Evolutionary conservation across 2,113 vertebrate species (phyloP).

Genomic region (Pogonocichla stellata): DNA sequence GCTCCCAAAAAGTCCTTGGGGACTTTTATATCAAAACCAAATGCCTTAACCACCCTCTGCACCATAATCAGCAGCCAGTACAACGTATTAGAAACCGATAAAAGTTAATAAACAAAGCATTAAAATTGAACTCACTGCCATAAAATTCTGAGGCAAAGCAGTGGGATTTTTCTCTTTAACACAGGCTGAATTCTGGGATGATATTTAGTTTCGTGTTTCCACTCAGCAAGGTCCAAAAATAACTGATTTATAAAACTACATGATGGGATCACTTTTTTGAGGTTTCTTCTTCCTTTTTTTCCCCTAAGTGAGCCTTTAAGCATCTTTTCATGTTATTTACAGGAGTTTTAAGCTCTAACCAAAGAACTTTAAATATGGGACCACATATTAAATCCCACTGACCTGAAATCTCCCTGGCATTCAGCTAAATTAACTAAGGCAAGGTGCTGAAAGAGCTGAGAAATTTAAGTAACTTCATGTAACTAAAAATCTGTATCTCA

Average conservation of each 20-base stretch:
- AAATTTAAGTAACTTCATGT: neutral
- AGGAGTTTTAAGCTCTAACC: neutral
- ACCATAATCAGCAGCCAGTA: neutral
- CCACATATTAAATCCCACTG: neutral
- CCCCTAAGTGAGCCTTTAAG: neutral
- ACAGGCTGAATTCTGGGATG: neutral
- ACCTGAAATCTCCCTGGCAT: neutral
- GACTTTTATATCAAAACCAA: constrained; percentile 15
- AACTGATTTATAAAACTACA: neutral
- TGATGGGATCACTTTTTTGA: neutral
- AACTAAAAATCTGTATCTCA: neutral
- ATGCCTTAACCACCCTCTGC: neutral
- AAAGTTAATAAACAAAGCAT: neutral
- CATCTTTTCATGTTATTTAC: neutral
- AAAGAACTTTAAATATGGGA: neutral
- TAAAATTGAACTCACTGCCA: neutral
- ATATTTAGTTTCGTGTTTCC: neutral
- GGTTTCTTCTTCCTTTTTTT: neutral
- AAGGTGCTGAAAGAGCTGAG: neutral
- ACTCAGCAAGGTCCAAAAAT: neutral
- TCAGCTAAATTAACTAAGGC: neutral
- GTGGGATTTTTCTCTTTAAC: neutral
- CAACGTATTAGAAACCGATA: neutral
- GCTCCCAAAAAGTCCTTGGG: neutral
- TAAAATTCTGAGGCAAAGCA: neutral